Conservation (phyloP, 2,113 vertebrate genomes). For the Spea bombifrons region DNA sequence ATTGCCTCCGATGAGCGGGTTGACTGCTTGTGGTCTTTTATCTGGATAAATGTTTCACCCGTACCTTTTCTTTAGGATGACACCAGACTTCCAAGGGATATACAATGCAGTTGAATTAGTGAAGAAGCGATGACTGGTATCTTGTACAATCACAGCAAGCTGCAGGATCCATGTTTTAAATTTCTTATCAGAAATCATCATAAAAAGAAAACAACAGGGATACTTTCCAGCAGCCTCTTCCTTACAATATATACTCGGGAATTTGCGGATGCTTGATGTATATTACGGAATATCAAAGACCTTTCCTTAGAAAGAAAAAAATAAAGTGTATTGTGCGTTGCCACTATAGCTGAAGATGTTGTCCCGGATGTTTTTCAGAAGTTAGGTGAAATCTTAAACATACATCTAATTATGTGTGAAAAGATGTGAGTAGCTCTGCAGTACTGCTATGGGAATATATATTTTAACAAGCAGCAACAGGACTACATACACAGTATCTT, state of each 20-base stretch:
- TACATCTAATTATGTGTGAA: conserved; percentile 6
- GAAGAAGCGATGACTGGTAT: conserved; percentile 52
- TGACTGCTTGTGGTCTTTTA: conserved; percentile 73
- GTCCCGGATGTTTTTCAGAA: neutral
- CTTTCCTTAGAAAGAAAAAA: neutral
- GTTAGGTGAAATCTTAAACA: neutral
- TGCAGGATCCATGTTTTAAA: conserved; percentile 25
- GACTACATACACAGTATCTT: neutral
- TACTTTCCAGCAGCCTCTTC: conserved; percentile 31
- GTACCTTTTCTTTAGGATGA: conserved; percentile 55
- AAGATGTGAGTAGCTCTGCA: neutral
- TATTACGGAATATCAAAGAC: neutral
- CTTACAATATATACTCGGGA: conserved; percentile 5
- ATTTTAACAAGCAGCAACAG: neutral
- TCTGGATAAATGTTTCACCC: conserved; percentile 69
- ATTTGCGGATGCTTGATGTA: conserved; percentile 1
- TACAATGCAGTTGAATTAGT: conserved; percentile 52
- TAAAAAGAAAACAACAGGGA: conserved; percentile 18
- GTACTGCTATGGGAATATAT: neutral
- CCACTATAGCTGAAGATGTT: neutral
- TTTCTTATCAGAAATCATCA: conserved; percentile 47
- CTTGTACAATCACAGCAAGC: conserved; percentile 43
- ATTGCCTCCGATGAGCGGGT: conserved; percentile 69
- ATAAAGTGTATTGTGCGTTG: neutral
- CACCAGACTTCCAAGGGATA: conserved; percentile 61